Percentiles rank a stretch among this genome's conserved stretches.
Conservation (phyloP, 2,113 vertebrate species). For the Corapipo altera region DNA sequence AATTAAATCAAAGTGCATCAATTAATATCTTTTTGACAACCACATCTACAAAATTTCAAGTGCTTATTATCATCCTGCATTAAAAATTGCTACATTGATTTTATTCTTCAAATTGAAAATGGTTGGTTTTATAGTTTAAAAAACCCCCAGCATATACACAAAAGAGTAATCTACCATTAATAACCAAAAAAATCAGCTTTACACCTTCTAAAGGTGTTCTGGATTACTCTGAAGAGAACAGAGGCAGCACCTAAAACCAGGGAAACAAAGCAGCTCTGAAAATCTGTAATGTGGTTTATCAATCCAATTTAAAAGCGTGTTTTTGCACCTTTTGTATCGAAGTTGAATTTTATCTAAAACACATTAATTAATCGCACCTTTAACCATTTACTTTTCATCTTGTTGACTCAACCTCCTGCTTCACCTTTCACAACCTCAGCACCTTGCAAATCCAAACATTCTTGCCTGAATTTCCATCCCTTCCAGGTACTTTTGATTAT, state of each 20-base stretch:
- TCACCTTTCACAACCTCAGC: not conserved
- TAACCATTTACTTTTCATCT: not conserved
- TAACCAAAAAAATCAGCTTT: not conserved
- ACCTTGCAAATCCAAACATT: not conserved
- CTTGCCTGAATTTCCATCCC: not conserved
- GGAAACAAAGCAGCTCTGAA: not conserved
- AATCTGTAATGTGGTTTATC: not conserved
- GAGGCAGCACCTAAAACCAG: not conserved
- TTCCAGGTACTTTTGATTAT: not conserved
- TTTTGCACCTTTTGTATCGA: not conserved
- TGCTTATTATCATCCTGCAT: not conserved
- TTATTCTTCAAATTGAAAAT: not conserved
- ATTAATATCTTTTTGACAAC: not conserved
- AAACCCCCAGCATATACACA: rapidly evolving
- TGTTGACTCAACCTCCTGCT: not conserved
- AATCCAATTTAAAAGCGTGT: not conserved
- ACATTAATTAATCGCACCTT: not conserved
- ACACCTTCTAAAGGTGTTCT: not conserved
- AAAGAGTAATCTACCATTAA: not conserved
- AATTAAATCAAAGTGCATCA: not conserved
- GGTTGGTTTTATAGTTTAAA: not conserved
- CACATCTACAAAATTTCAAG: not conserved
- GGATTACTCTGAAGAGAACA: not conserved
- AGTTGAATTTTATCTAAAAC: not conserved
- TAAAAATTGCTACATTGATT: not conserved